These are phyloP conservation scores for Entomobrya multifasciata DNA, from an alignment of 2,888 invertebrate genomes.

Conservation along the genomic window DNA sequence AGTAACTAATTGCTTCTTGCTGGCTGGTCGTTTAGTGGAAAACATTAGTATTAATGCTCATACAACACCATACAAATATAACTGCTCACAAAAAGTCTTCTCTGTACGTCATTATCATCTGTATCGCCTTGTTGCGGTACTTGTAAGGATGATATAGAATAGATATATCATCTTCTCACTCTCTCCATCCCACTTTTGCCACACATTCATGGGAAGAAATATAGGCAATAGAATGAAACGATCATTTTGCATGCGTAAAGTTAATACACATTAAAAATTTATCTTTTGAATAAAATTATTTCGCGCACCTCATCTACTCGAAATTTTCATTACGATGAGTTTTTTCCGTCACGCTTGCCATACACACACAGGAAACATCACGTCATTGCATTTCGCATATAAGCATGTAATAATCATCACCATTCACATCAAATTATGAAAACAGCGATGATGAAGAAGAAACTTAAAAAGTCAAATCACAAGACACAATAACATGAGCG, in stretches of 20 bases:
- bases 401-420: slow-evolving; percentile 17
- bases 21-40: slow-evolving; percentile 41
- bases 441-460: slow-evolving; percentile 39
- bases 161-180: background rate
- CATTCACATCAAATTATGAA: slow-evolving; percentile 35
- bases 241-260: slow-evolving; percentile 51
- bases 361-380: slow-evolving; percentile 30
- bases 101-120: background rate
- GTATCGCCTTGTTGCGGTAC: background rate
- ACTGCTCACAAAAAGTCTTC: background rate
- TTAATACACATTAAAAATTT: slow-evolving; percentile 33
- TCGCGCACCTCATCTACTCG: background rate
- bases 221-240: slow-evolving; percentile 3
- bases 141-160: background rate
- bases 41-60: slow-evolving; percentile 20
- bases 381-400: background rate
- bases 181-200: no score
- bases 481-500: slow-evolving; percentile 17
- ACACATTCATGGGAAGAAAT: no score
- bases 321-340: slow-evolving; percentile 45
- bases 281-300: slow-evolving; percentile 16
- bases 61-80: slow-evolving; percentile 5
- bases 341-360: slow-evolving; percentile 43
- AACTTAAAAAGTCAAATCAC: slow-evolving; percentile 11
- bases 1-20: slow-evolving; percentile 51